Base-by-base conservation (phyloP, 2,113 vertebrate genomes). In the Ameiurus melas region DNA sequence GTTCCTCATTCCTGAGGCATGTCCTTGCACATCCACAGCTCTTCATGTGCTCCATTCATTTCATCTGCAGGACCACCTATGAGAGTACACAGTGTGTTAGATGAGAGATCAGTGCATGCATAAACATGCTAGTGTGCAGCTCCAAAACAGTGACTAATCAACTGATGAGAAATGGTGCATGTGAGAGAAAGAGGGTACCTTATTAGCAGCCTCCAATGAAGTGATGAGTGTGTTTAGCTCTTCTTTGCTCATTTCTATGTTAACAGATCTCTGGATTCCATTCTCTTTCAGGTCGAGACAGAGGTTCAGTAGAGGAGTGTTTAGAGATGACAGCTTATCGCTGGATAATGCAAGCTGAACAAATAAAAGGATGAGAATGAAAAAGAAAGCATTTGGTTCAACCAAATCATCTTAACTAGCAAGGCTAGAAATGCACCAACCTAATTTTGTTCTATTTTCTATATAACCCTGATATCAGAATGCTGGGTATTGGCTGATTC, bases 161-260 rank as follows among this genome's bases (percentile, higher is more conserved):
- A 86, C 43, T 60, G 5, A 22, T 62, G 19, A 36, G 30, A 33
- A 66, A 13, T 36, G 25, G 1, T 68, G 77, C 53, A 51, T 68
- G 53, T 71, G 39, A 51, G 58, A 39, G 30, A 57, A 27, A 64
- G 17, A 22, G 47, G 16, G 62, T 57, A 99, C 98, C 98, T 99
- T 99, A 93, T 98, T 98, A 86, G 97, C 97, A 0, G 97, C 97
- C 94, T 99, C 98, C 81, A 99, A 92, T 7, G 97, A 94, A 88
- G 90, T 96, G 92, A 99, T 96, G 86, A 99, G 96, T 55, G 92
- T 94, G 91, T 97, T 96, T 25, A 99, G 84, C 87, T 99, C 98
- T 86, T 99, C 97, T 92, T 96, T 96, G 93, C 94, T 97, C 97
- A 99, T 97, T 94, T 99, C 98, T 91, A 99, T 89, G 82, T 96